phyloP scores from a whole-genome alignment of 2,113 vertebrate species.

The Neogobius melanostomus region DNA sequence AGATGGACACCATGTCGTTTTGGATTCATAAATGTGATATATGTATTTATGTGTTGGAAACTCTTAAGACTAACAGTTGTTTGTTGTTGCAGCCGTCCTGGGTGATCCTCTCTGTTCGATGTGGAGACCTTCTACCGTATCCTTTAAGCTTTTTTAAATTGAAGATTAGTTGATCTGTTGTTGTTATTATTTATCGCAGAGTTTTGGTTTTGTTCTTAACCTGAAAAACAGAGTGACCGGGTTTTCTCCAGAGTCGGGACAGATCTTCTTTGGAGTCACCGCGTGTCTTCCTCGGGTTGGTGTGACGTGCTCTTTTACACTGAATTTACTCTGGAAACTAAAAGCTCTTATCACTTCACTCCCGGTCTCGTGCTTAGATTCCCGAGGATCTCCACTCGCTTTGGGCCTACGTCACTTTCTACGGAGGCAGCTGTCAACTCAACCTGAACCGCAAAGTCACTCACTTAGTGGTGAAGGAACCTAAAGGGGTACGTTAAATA shows the following conservation, averaged over 20 bases:
- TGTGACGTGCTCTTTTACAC: not conserved
- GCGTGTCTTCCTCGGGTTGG: conserved; percentile 92
- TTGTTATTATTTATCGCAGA: not conserved
- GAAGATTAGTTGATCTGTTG: not conserved
- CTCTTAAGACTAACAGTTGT: too few species aligned
- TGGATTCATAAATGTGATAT: too few species aligned
- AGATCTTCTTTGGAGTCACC: conserved; percentile 93
- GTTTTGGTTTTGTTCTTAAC: conserved; percentile 78
- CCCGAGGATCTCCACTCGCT: conserved; percentile 88
- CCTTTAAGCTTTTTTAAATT: conserved; percentile 65
- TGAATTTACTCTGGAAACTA: not conserved
- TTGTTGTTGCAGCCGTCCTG: conserved; percentile 87
- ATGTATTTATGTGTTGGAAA: too few species aligned
- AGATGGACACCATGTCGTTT: too few species aligned
- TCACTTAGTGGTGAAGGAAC: conserved; percentile 92
- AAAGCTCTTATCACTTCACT: not conserved
- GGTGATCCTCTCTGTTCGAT: conserved; percentile 92
- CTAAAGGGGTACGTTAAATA: conserved; percentile 86
- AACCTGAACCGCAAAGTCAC: conserved; percentile 93
- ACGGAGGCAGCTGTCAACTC: conserved; percentile 93
- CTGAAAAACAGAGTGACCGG: conserved; percentile 84
- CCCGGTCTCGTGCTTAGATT: conserved; percentile 72
- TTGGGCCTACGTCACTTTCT: conserved; percentile 96
- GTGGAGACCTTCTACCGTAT: conserved; percentile 98
- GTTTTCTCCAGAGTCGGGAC: conserved; percentile 94